Evolutionary conservation across 2,113 vertebrate genomes (phyloP).

Genomic region (Scopus umbretta): DNA sequence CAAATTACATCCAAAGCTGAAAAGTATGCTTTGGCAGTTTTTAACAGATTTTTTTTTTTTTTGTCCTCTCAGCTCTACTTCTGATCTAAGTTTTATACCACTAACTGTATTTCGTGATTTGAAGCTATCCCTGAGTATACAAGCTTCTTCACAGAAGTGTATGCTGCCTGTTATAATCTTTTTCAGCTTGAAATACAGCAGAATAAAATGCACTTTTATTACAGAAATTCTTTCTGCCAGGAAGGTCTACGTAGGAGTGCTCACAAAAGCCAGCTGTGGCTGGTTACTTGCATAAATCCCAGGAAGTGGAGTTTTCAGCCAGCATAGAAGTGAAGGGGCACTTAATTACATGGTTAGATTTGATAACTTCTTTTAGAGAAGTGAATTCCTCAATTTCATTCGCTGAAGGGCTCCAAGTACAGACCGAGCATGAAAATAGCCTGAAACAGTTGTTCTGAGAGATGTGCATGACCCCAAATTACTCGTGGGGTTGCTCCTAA

Average conservation of each 20-base stretch:
- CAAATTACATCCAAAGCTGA: neutral
- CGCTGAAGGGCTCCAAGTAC: neutral
- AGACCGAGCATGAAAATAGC: neutral
- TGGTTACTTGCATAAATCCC: neutral
- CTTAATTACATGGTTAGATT: neutral
- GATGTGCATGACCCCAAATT: fast-evolving
- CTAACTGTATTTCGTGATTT: neutral
- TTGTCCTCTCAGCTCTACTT: neutral
- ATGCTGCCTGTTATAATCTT: neutral
- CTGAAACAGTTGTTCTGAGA: neutral
- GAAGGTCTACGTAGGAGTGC: neutral
- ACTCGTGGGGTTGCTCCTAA: neutral
- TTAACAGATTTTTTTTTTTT: neutral
- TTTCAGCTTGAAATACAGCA: neutral
- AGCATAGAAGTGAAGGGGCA: neutral
- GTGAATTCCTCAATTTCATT: neutral
- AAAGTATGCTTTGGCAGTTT: neutral
- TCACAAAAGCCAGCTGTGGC: neutral
- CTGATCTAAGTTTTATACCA: neutral
- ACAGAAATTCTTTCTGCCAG: neutral
- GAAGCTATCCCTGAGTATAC: neutral
- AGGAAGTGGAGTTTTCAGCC: neutral
- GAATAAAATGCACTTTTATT: neutral
- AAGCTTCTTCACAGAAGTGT: neutral
- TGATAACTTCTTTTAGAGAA: neutral